These are phyloP conservation scores for Toxotes chatareus DNA, from an alignment of 2,113 vertebrate genomes.

Conservation along the genomic window DNA sequence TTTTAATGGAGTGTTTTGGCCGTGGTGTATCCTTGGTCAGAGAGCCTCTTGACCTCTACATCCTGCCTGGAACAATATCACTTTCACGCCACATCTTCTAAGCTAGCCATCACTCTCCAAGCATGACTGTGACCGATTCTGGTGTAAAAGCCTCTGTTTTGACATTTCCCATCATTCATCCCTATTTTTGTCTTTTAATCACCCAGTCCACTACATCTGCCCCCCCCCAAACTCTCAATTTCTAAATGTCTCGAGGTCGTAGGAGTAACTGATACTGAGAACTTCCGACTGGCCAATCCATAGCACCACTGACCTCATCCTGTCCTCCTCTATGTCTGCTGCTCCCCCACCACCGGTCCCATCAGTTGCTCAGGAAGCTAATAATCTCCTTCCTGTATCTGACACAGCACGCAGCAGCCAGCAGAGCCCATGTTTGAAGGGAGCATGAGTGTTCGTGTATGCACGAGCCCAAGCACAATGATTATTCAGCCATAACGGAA, in stretches of 20 bases:
- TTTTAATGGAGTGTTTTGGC: slow-evolving; percentile 64
- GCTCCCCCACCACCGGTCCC: slow-evolving; percentile 9
- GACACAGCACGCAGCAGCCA: slow-evolving; percentile 47
- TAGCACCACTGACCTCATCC: slow-evolving; percentile 63
- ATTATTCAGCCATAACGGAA: slow-evolving; percentile 76
- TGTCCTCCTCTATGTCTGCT: slow-evolving; percentile 47
- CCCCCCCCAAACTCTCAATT: slow-evolving; percentile 27
- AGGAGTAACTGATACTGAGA: slow-evolving; percentile 45
- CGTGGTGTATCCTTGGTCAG: slow-evolving; percentile 50
- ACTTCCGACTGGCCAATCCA: slow-evolving; percentile 49
- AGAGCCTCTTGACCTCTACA: slow-evolving; percentile 64
- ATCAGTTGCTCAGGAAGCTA: slow-evolving; percentile 73
- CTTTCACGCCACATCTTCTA: slow-evolving; percentile 39
- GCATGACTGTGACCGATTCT: slow-evolving; percentile 38
- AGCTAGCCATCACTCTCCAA: slow-evolving; percentile 24
- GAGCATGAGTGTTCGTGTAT: slow-evolving; percentile 14
- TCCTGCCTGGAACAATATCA: slow-evolving; percentile 62
- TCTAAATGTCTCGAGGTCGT: slow-evolving; percentile 27
- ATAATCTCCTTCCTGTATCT: slow-evolving; percentile 78
- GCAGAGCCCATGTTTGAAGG: slow-evolving; percentile 3
- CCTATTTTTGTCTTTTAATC: slow-evolving; percentile 50
- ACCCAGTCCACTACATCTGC: slow-evolving; percentile 20
- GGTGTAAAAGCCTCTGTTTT: not conserved
- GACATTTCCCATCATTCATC: slow-evolving; percentile 44
- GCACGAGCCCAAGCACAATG: slow-evolving; percentile 56